Evolutionary conservation across 2,888 invertebrate species (phyloP).

Genomic region (Aphrophora alni): DNA sequence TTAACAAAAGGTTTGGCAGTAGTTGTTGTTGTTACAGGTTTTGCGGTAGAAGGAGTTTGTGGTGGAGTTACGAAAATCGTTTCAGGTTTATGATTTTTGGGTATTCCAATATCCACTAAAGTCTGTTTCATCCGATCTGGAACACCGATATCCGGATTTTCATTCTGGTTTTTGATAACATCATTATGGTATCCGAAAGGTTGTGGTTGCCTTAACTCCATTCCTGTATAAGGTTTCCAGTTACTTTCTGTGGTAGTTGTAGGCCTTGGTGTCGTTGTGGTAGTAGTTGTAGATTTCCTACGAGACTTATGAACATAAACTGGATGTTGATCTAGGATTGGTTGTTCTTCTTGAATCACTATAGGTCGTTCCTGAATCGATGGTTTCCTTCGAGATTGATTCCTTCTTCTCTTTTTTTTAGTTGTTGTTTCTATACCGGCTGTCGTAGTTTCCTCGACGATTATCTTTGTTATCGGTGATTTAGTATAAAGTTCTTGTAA

Average conservation of each 20-base stretch:
- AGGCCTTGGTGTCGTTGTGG: constrained; percentile 45
- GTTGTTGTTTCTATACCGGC: constrained; percentile 11
- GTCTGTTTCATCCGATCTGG: constrained; percentile 30
- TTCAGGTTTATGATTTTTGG: constrained; percentile 30
- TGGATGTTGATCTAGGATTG: constrained; percentile 40
- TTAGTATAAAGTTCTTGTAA: constrained; percentile 71
- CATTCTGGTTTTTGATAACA: constrained; percentile 11
- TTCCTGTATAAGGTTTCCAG: constrained; percentile 23
- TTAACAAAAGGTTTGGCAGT: constrained; percentile 7
- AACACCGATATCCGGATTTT: constrained; percentile 11
- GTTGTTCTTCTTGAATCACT: constrained; percentile 10
- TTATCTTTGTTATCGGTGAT: constrained; percentile 61
- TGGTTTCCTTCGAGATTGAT: constrained; percentile 40
- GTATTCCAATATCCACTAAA: neutral
- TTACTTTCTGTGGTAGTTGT: neutral
- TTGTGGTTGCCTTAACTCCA: neutral
- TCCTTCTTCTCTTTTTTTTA: constrained; percentile 40
- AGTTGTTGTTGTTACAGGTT: constrained; percentile 11
- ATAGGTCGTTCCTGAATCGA: constrained; percentile 15
- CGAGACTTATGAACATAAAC: constrained; percentile 45
- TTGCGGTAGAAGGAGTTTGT: neutral
- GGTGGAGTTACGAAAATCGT: constrained; percentile 31
- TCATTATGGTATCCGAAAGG: neutral
- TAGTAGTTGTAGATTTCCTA: constrained; percentile 39
- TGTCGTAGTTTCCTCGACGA: constrained; percentile 31